Percentiles rank a stretch among this genome's conserved stretches.
Conservation (phyloP, 2,113 vertebrate genomes). For the Vulpes vulpes region DNA sequence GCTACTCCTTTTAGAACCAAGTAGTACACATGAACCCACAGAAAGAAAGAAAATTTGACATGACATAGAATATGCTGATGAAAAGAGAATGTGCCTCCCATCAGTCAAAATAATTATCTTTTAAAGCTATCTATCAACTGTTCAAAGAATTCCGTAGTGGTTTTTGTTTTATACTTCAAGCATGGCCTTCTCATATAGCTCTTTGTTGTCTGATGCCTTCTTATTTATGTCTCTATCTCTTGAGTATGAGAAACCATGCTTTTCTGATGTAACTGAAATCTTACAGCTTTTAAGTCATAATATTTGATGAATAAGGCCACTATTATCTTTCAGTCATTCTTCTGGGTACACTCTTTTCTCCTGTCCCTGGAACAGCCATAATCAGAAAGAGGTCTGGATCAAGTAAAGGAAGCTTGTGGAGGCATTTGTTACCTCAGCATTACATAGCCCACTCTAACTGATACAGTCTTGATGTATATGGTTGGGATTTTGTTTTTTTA, state of each 20-base stretch:
- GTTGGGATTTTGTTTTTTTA: neutral
- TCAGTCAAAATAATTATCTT: constrained; percentile 1
- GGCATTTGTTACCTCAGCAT: neutral
- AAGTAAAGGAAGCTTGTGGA: neutral
- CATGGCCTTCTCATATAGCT: neutral
- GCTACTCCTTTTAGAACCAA: neutral
- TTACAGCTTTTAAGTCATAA: neutral
- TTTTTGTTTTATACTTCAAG: constrained; percentile 1
- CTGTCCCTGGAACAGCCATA: neutral
- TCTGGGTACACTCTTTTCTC: neutral
- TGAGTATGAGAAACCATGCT: neutral
- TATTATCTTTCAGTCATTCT: neutral
- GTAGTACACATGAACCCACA: neutral
- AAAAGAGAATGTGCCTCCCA: neutral
- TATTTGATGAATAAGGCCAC: neutral
- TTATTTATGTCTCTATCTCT: neutral
- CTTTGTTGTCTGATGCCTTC: neutral
- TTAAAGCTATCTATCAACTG: neutral
- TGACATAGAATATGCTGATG: neutral
- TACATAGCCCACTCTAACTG: neutral
- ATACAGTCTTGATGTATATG: neutral
- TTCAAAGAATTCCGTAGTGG: neutral
- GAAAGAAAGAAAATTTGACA: neutral
- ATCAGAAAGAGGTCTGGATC: neutral
- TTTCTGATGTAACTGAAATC: neutral